Percentiles rank a stretch among this genome's conserved stretches.
Conservation (phyloP, 1,140 invertebrate genomes). For the Drosophila ohnishii region DNA sequence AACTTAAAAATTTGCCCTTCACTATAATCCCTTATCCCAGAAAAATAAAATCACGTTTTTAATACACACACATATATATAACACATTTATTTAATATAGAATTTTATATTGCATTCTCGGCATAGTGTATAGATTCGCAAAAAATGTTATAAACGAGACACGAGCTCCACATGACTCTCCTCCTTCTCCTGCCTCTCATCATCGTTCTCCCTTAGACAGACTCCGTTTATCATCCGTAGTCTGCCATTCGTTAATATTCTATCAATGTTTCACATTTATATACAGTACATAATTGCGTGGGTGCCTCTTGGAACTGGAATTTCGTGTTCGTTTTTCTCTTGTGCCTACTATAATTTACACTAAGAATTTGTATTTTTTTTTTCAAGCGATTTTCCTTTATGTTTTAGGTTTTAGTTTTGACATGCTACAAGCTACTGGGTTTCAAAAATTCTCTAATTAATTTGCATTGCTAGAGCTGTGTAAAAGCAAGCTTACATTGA, state of each 20-base stretch:
- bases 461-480: slow-evolving; percentile 54
- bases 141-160: slow-evolving; percentile 49
- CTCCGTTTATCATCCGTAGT: slow-evolving; percentile 22
- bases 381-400: slow-evolving; percentile 41
- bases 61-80: slow-evolving; percentile 68
- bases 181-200: slow-evolving; percentile 1
- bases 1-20: neutral
- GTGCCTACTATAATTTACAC: slow-evolving; percentile 63
- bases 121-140: slow-evolving; percentile 72
- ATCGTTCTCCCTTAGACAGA: slow-evolving; percentile 9
- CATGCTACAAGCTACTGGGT: slow-evolving; percentile 67
- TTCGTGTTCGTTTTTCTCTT: slow-evolving; percentile 27
- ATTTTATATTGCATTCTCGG: slow-evolving; percentile 71
- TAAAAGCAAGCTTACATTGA: slow-evolving; percentile 51
- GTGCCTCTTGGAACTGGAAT: slow-evolving; percentile 59
- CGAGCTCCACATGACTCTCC: slow-evolving; percentile 27
- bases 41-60: neutral
- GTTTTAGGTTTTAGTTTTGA: slow-evolving; percentile 30
- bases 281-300: slow-evolving; percentile 69
- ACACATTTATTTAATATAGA: slow-evolving; percentile 73
- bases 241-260: slow-evolving; percentile 45
- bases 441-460: slow-evolving; percentile 66
- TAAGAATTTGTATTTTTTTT: slow-evolving; percentile 32
- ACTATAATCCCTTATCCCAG: neutral
- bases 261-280: slow-evolving; percentile 77